These are phyloP conservation scores for Streblospio benedicti DNA, from an alignment of 1,140 invertebrate species.

Conservation along the genomic window DNA sequence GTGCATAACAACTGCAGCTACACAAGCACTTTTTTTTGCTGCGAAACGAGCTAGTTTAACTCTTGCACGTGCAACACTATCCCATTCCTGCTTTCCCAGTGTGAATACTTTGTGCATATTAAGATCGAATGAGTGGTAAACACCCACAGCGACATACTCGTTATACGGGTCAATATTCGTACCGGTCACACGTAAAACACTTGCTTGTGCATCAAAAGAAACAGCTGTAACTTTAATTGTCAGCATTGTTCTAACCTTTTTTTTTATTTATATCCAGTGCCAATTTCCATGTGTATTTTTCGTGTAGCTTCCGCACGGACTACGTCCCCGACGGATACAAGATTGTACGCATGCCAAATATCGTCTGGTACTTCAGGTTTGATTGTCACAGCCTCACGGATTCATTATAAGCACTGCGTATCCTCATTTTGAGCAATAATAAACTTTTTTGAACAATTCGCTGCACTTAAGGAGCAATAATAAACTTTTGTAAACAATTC, in stretches of 20 bases:
- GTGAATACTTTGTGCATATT: constrained; percentile 92
- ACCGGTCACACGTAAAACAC: constrained; percentile 82
- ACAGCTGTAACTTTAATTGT: constrained; percentile 89
- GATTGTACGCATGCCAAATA: constrained; percentile 99
- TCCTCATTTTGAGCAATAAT: too few species aligned
- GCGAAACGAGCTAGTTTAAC: too few species aligned
- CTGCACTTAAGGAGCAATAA: too few species aligned
- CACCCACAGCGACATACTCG: too few species aligned
- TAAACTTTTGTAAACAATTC: too few species aligned
- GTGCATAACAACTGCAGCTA: constrained; percentile 91
- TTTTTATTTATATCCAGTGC: constrained; percentile 88
- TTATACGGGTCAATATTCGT: constrained; percentile 81
- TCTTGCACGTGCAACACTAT: constrained; percentile 81
- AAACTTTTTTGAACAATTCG: too few species aligned
- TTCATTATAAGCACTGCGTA: too few species aligned
- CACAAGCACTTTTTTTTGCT: constrained; percentile 88
- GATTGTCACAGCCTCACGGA: constrained; percentile 54
- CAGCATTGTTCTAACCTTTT: constrained; percentile 79
- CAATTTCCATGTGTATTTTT: constrained; percentile 67
- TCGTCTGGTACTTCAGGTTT: constrained; percentile 95
- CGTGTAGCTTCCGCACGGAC: constrained; percentile 89
- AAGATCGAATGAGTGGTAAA: constrained; percentile 94
- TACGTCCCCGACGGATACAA: constrained; percentile 81
- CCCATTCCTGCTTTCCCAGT: constrained; percentile 83
- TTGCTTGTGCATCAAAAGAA: constrained; percentile 95